Base-by-base conservation (phyloP, 2,888 invertebrate genomes). In the Sepiola atlantica region DNA sequence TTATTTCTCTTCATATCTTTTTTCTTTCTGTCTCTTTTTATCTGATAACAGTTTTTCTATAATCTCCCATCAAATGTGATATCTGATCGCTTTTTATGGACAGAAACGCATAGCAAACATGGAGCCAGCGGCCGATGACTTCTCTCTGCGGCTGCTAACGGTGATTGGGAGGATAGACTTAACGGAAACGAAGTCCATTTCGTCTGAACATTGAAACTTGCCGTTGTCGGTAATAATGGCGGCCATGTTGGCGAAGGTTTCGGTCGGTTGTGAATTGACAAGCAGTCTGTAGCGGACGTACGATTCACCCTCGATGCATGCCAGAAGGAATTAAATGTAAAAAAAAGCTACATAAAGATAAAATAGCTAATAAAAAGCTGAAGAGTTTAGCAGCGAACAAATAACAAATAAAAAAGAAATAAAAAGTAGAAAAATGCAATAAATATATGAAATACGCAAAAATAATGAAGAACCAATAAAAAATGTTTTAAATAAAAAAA, bases 1-100 rank as follows among this genome's bases (percentile, higher is more conserved):
- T 21, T 61, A 8, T 14, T 77, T 12, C n/a, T 77, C 77, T 77
- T 77, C n/a, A n/a, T 77, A 4, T 14, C 16, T 1, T 14, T 14
- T n/a, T n/a, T 77, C n/a, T 77, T 77, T 77, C n/a, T 4, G 28
- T 77, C 32, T n/a, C 32, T n/a, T 18, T n/a, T n/a, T 77, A n/a
- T 2, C n/a, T 16, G 77, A 77, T 77, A 77, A n/a, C 77, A 77
- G 77, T n/a, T 77, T 77, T 77, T 21, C n/a, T 32, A 77, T 77
- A 77, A 77, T 77, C 77, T n/a, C 77, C 77, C 32, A 77, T 77
- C 77, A 77, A 77, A 77, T 77, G 77, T 77, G 77, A 77, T 77
- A 77, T 77, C 32, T 77, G 77, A n/a, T 77, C 77, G 77, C 77
- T n/a, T 77, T 45, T 77, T 77, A 77, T 77, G 77, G 77, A 77